Percentiles rank a stretch among this genome's conserved stretches.
Evolutionary conservation across 2,888 invertebrate species (phyloP).

Genomic region (Phyllotreta cruciferae): DNA sequence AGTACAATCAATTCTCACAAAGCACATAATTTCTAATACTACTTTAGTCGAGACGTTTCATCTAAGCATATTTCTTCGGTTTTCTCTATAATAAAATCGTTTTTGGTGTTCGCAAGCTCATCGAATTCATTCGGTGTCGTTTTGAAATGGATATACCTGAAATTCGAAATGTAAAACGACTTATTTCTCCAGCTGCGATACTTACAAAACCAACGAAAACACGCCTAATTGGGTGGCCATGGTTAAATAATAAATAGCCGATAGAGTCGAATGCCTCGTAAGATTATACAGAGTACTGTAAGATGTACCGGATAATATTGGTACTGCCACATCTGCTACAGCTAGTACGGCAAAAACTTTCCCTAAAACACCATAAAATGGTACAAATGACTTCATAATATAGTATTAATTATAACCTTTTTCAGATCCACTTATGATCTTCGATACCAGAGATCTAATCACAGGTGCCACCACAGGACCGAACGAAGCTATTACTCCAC

Average conservation of each 20-base stretch:
- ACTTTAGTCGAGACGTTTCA: too few species aligned
- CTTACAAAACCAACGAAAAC: conserved; percentile 73
- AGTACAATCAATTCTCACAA: too few species aligned
- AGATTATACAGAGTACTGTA: conserved; percentile 78
- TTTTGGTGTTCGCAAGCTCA: too few species aligned
- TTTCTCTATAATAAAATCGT: too few species aligned
- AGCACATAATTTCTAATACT: too few species aligned
- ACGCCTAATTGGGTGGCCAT: conserved; percentile 73
- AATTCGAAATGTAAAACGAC: neutral
- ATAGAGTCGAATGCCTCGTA: conserved; percentile 66
- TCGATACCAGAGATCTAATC: conserved; percentile 82
- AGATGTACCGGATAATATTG: conserved; percentile 74
- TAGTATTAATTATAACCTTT: conserved; percentile 66
- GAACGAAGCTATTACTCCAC: conserved; percentile 76
- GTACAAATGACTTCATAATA: neutral
- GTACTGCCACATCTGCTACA: conserved; percentile 82
- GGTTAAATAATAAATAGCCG: conserved; percentile 76
- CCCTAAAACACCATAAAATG: conserved; percentile 60
- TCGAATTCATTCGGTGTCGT: conserved; percentile 36
- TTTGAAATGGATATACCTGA: conserved; percentile 36
- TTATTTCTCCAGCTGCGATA: conserved; percentile 16
- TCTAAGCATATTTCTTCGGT: too few species aligned
- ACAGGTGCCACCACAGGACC: conserved; percentile 82
- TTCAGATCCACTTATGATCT: conserved; percentile 74
- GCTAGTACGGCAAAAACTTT: conserved; percentile 80